Percentiles rank a stretch among this genome's conserved stretches.
Conservation (phyloP, 2,888 invertebrate species). For the Eucera pruinosa region DNA sequence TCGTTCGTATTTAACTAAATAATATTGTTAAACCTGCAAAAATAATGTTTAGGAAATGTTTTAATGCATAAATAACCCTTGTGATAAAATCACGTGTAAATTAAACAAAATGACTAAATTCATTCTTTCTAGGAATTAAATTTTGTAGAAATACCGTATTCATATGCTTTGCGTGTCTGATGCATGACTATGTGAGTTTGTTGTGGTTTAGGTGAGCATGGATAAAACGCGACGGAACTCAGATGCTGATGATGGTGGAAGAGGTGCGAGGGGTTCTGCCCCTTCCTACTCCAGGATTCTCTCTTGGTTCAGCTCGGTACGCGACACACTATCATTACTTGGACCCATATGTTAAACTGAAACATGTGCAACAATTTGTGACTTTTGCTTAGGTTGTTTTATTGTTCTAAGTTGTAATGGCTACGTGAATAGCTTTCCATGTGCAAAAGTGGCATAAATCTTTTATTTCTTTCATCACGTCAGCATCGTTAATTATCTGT, state of each 20-base stretch:
- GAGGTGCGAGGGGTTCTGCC: slow-evolving; percentile 79
- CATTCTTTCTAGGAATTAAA: slow-evolving; percentile 18
- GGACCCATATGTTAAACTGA: slow-evolving; percentile 81
- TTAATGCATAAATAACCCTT: slow-evolving; percentile 11
- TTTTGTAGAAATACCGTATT: slow-evolving; percentile 34
- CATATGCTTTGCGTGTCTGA: slow-evolving; percentile 56
- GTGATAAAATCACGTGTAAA: slow-evolving; percentile 10
- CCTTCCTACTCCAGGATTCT: slow-evolving; percentile 83
- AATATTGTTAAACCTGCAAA: slow-evolving; percentile 4
- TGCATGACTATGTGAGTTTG: slow-evolving; percentile 80
- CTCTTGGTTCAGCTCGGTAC: slow-evolving; percentile 84
- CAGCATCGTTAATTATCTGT: slow-evolving; percentile 58
- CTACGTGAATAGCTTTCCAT: slow-evolving; percentile 51
- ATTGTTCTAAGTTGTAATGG: slow-evolving; percentile 59
- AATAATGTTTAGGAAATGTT: neutral
- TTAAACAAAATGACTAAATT: slow-evolving; percentile 2
- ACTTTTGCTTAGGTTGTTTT: slow-evolving; percentile 61
- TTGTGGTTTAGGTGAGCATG: slow-evolving; percentile 84
- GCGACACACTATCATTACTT: slow-evolving; percentile 83
- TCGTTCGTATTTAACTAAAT: slow-evolving; percentile 9
- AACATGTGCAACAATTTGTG: slow-evolving; percentile 63
- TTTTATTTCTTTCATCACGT: slow-evolving; percentile 60
- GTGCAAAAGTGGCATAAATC: slow-evolving; percentile 43
- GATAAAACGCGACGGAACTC: slow-evolving; percentile 83
- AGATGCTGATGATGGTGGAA: slow-evolving; percentile 81